phyloP scores from a whole-genome alignment of 2,888 invertebrate genomes.

The Netelia inedita region DNA sequence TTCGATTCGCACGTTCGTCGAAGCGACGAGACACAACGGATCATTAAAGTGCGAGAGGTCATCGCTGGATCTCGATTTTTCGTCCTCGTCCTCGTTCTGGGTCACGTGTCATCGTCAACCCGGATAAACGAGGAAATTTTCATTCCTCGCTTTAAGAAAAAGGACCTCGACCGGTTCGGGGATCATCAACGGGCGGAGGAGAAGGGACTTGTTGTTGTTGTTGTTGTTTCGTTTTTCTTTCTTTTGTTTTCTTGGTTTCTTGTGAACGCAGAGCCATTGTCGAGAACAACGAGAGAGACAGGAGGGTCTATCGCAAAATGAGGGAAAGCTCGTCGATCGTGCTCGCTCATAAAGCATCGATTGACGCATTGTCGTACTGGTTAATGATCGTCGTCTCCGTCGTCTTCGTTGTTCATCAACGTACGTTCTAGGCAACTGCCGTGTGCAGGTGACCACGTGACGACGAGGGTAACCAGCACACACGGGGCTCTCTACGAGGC shows the following conservation, averaged over 20 bases:
- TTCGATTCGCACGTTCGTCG: neutral
- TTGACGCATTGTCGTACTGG: constrained; percentile 39
- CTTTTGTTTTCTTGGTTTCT: neutral
- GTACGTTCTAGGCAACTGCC: constrained; percentile 65
- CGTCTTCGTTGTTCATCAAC: constrained; percentile 59
- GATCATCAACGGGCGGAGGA: neutral
- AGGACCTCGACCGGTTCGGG: too few relatives aligned
- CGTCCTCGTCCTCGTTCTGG: constrained; percentile 16
- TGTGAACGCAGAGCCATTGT: neutral
- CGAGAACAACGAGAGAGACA: constrained; percentile 21
- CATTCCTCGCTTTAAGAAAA: too few relatives aligned
- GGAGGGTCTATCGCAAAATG: constrained; percentile 39
- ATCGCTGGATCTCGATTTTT: constrained; percentile 24
- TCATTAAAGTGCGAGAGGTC: neutral
- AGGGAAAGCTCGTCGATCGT: constrained; percentile 57
- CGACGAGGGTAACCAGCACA: constrained; percentile 69
- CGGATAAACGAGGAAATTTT: neutral
- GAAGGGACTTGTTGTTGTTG: neutral
- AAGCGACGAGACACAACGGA: constrained; percentile 1
- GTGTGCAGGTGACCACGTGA: constrained; percentile 73
- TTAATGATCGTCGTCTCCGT: constrained; percentile 49
- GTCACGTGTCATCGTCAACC: constrained; percentile 46
- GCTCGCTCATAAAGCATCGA: constrained; percentile 47
- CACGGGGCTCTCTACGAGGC: constrained; percentile 66
- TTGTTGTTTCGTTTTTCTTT: neutral